These are phyloP conservation scores for Trissonchulus sp. DNA, from an alignment of 2,888 invertebrate species.

Conservation along the genomic window DNA sequence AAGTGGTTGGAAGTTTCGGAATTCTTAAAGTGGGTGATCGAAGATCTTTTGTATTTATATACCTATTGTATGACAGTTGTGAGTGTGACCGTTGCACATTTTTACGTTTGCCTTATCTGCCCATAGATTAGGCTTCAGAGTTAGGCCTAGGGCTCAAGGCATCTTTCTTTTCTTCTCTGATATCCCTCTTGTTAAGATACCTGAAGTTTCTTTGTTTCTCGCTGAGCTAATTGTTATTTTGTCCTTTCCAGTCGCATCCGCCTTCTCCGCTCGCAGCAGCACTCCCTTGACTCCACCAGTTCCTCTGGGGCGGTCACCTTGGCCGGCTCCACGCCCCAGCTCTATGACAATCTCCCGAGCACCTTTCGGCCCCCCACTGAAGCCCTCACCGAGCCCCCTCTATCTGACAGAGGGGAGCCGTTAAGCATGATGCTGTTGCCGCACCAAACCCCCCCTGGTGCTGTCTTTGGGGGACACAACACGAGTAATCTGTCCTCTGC, in stretches of 20 bases:
- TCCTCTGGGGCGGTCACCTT: neutral
- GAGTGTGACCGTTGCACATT: too few species aligned
- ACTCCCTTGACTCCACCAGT: neutral
- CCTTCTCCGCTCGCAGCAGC: neutral
- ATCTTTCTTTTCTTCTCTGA: too few species aligned
- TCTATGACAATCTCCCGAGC: conserved; percentile 3
- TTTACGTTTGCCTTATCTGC: too few species aligned
- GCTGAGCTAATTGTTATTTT: too few species aligned
- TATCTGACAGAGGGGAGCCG: neutral
- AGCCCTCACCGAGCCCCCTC: neutral
- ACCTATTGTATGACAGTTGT: too few species aligned
- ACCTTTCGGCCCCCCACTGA: neutral
- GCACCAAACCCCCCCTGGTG: neutral
- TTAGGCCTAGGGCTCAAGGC: too few species aligned
- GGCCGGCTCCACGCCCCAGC: conserved; percentile 12
- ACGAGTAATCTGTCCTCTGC: neutral
- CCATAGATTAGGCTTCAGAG: too few species aligned
- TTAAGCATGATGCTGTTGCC: neutral
- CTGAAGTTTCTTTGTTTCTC: too few species aligned
- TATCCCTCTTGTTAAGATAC: too few species aligned
- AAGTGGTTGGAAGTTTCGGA: too few species aligned
- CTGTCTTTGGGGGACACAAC: neutral
- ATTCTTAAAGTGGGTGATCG: too few species aligned
- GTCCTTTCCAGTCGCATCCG: neutral
- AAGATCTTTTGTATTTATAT: too few species aligned